phyloP scores from a whole-genome alignment of 2,113 vertebrate genomes.

The Mixornis gularis region DNA sequence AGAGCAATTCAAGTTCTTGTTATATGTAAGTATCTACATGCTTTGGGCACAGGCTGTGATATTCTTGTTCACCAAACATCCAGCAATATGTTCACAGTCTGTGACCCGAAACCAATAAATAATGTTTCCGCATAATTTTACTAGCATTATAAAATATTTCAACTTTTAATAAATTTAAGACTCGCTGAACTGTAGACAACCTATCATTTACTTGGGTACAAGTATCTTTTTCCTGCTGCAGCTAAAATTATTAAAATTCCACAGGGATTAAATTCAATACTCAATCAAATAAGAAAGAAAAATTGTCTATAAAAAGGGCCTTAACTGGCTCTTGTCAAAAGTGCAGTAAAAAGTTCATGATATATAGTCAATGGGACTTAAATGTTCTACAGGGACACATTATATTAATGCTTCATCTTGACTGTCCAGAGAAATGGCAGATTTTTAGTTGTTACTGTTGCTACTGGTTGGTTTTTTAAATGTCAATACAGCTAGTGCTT shows the following conservation, averaged over 20 bases:
- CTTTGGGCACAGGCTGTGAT: background rate
- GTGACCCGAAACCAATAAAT: background rate
- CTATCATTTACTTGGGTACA: background rate
- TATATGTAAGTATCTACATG: rapidly evolving
- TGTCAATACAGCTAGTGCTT: background rate
- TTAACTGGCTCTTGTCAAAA: background rate
- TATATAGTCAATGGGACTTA: background rate
- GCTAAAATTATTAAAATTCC: background rate
- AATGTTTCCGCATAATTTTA: background rate
- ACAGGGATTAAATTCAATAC: background rate
- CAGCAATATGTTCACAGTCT: background rate
- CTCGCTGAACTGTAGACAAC: background rate
- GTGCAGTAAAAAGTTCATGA: background rate
- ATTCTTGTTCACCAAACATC: background rate
- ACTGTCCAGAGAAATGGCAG: background rate
- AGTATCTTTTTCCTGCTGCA: background rate
- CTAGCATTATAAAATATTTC: background rate
- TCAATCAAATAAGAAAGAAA: background rate
- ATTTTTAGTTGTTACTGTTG: background rate
- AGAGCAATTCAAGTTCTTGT: background rate
- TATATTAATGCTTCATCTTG: background rate
- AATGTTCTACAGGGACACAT: background rate
- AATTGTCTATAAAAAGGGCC: background rate
- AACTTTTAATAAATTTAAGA: background rate
- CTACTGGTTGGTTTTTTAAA: background rate